Evolutionary conservation across 1,140 invertebrate genomes (phyloP).

Genomic region (Lasioglossum albipes): DNA sequence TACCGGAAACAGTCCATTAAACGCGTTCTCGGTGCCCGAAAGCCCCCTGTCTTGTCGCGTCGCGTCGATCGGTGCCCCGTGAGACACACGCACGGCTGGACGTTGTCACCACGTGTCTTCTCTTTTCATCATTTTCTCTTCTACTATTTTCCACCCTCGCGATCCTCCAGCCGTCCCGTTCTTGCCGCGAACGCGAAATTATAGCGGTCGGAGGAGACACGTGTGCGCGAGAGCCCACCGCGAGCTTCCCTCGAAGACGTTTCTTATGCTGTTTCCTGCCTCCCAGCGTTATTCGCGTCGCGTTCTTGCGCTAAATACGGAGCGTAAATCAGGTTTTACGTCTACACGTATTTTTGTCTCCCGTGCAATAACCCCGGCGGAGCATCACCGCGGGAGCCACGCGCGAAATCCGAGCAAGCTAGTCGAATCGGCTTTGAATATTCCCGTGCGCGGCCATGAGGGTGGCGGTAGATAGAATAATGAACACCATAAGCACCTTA

Average conservation of each 20-base stretch:
- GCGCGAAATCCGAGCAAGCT: conserved; percentile 19
- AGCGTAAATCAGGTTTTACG: conserved; percentile 56
- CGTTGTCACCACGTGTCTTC: no score
- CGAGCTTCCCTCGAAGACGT: background rate
- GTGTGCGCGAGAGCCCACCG: background rate
- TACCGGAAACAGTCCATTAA: conserved; percentile 65
- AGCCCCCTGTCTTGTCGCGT: background rate
- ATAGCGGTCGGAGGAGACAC: background rate
- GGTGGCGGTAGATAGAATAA: background rate
- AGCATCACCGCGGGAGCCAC: conserved; percentile 33
- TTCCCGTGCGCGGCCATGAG: background rate
- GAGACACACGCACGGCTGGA: background rate
- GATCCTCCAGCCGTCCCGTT: background rate
- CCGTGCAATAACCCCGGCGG: conserved; percentile 51
- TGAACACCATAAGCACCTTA: background rate
- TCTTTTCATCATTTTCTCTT: no score
- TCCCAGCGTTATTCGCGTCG: conserved; percentile 2
- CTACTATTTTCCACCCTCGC: no score
- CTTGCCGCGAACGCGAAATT: background rate
- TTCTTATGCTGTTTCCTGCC: background rate
- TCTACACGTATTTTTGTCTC: conserved; percentile 56
- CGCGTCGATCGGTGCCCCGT: conserved; percentile 32
- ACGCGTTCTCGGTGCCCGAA: conserved; percentile 38
- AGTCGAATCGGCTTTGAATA: conserved; percentile 45
- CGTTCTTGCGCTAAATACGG: conserved; percentile 51